Evolutionary conservation across 92 coral and sea anemone genomes (phyloP), one percentile per base, ranked within the genome.

Genomic region (Bergia sp.): DNA sequence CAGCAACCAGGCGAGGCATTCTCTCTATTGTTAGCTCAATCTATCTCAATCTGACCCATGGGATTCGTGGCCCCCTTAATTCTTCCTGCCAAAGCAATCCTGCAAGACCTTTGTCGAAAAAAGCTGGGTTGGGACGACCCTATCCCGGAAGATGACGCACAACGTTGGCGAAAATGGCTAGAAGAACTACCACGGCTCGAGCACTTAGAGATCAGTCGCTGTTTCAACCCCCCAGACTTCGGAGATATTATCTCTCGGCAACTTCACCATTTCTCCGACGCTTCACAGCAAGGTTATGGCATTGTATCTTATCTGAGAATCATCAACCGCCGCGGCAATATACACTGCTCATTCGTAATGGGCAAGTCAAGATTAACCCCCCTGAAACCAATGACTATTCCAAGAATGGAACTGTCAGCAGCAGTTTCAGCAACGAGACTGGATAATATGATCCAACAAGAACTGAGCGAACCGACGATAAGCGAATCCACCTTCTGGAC

Each of bases 1-100:
- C 57, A 7, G 76, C 85, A 12, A 89, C 94, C 4, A 88, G 90
- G 12, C 42, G 92, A 49, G 92, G 94, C n/a, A 71, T 92, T 37
- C 83, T 89, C 7, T 87, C 81, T 57, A 29, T 83, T 4, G 91
- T 88, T 18, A 77, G 86, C 36, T 88, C 89, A 6, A 67, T 91
- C 23, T 91, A 88, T 53, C 91, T 77, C 73, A 29, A 29, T 29
- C 29, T 29, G 29, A 29, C 92, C 92, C 4, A 73, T 87, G 3
- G 91, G 92, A 15, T 50, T 87, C 72, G 47, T 50, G 20, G 49
- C 37, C 42, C 92, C 91, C 6, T 86, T 86, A 69, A 61, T 90
- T 49, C 82, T 87, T 5, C 84, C 47, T 80, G 93, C 91, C 36
- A 91, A 91, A 85, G 80, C 21, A 11, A 21, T 91, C 23, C 88